These are phyloP conservation scores for Latrodectus geometricus DNA, from an alignment of 1,140 invertebrate genomes.

Conservation along the genomic window DNA sequence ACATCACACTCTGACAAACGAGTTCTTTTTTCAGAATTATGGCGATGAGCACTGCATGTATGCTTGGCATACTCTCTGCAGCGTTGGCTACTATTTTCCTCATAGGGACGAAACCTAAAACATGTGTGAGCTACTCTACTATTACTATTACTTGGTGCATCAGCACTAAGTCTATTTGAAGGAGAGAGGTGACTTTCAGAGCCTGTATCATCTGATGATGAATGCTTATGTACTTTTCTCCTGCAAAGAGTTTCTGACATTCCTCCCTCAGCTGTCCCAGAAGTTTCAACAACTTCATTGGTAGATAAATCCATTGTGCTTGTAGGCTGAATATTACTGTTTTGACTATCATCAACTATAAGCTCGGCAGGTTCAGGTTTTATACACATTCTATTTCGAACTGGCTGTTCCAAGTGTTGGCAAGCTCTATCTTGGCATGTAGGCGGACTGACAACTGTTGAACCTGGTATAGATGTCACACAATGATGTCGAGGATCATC, in stretches of 20 bases:
- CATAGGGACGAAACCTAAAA: slow-evolving; percentile 31
- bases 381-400: slow-evolving; percentile 18
- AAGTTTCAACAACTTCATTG: slow-evolving; percentile 53
- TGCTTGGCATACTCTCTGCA: slow-evolving; percentile 36
- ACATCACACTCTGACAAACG: slow-evolving; percentile 39
- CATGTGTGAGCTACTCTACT: slow-evolving; percentile 23
- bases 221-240: slow-evolving; percentile 33
- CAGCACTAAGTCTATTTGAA: slow-evolving; percentile 23
- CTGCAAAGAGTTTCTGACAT: slow-evolving; percentile 23
- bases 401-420: neutral
- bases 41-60: slow-evolving; percentile 29
- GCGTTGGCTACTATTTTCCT: slow-evolving; percentile 16
- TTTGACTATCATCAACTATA: slow-evolving; percentile 50
- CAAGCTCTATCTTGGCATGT: slow-evolving; percentile 17
- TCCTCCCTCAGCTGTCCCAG: neutral
- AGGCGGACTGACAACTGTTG: slow-evolving; percentile 27
- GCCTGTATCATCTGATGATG: slow-evolving; percentile 20
- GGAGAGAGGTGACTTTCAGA: slow-evolving; percentile 27
- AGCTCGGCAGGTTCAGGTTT: slow-evolving; percentile 57
- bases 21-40: slow-evolving; percentile 26
- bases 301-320: slow-evolving; percentile 52
- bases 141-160: neutral
- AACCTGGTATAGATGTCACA: slow-evolving; percentile 36
- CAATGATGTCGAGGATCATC: slow-evolving; percentile 32
- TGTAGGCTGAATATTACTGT: slow-evolving; percentile 40